phyloP scores from a whole-genome alignment of 2,888 invertebrate genomes.

The Taenaris catops region DNA sequence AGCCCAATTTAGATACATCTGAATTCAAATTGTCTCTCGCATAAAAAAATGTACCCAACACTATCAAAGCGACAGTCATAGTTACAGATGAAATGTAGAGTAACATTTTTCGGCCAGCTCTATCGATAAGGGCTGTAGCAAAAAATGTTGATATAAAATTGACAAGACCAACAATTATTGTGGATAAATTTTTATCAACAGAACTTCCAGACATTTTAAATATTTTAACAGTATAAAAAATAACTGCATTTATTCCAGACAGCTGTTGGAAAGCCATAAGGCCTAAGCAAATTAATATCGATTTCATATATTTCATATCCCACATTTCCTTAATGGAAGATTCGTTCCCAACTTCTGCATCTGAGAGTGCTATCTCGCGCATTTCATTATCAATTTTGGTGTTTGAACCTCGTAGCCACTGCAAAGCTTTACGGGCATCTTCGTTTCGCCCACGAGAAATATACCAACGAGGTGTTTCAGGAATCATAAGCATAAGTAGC shows the following conservation, averaged over 20 bases:
- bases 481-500: slow-evolving; percentile 90
- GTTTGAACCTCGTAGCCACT: slow-evolving; percentile 90
- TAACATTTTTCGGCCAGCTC: slow-evolving; percentile 92
- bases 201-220: slow-evolving; percentile 92
- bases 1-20: slow-evolving; percentile 82
- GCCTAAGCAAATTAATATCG: slow-evolving; percentile 89
- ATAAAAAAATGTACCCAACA: slow-evolving; percentile 90
- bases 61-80: slow-evolving; percentile 87
- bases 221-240: slow-evolving; percentile 95
- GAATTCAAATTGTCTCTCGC: slow-evolving; percentile 59
- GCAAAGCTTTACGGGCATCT: slow-evolving; percentile 87
- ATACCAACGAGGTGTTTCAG: slow-evolving; percentile 97
- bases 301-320: slow-evolving; percentile 85
- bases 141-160: slow-evolving; percentile 95
- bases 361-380: slow-evolving; percentile 84
- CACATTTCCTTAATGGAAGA: slow-evolving; percentile 84
- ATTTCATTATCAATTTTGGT: slow-evolving; percentile 89
- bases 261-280: slow-evolving; percentile 98
- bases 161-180: slow-evolving; percentile 93
- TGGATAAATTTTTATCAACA: slow-evolving; percentile 87
- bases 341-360: slow-evolving; percentile 83
- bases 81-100: slow-evolving; percentile 90
- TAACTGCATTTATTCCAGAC: slow-evolving; percentile 97
- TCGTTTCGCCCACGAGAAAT: slow-evolving; percentile 87
- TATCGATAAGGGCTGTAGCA: slow-evolving; percentile 92